Evolutionary conservation across 2,797 vertebrate species (phyloP).

Genomic region (Balearica regulorum): DNA sequence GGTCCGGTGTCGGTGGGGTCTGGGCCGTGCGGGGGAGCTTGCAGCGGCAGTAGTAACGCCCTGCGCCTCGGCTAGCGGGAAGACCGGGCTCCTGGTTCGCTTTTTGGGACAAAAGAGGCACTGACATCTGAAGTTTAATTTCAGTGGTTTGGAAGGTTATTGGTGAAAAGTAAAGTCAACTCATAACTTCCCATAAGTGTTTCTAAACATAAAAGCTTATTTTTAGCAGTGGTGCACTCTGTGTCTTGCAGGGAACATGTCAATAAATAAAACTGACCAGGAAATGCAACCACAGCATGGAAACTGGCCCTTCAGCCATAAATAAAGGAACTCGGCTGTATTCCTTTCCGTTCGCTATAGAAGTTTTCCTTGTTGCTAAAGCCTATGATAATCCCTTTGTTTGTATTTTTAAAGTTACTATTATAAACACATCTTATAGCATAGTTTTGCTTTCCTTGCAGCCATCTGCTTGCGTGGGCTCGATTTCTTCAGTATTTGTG

Average conservation of each 20-base stretch:
- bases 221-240: neutral
- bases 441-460: neutral
- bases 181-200: fast-evolving
- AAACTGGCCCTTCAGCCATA: neutral
- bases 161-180: neutral
- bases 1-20: fast-evolving
- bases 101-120: fast-evolving
- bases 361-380: neutral
- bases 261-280: neutral
- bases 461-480: fast-evolving
- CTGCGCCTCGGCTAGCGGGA: neutral
- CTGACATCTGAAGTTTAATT: too few species aligned
- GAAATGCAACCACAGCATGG: neutral
- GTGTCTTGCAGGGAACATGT: fast-evolving
- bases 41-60: neutral
- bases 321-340: neutral
- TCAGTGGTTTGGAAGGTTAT: neutral
- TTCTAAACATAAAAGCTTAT: neutral
- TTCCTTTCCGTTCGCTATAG: fast-evolving
- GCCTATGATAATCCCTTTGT: fast-evolving
- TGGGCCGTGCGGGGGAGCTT: fast-evolving
- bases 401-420: neutral
- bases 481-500: neutral
- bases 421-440: neutral
- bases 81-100: too few species aligned